A percentile compares a stretch with the other conserved stretches of the same genome.
These are phyloP conservation scores for Hermaeophaga mercurialis DNA, from an alignment of 2,888 invertebrate species.

Conservation along the genomic window DNA sequence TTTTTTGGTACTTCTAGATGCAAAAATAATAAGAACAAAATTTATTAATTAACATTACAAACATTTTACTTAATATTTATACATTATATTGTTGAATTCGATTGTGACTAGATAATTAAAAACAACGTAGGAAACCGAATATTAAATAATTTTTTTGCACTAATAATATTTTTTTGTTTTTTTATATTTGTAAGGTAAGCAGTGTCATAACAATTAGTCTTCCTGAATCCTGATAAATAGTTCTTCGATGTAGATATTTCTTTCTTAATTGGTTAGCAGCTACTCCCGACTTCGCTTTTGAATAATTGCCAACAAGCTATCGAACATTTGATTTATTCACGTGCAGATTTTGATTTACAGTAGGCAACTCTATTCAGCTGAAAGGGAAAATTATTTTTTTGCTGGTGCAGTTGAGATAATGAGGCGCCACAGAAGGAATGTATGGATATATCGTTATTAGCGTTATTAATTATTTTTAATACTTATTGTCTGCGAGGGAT, in stretches of 20 bases:
- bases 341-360: slow-evolving; percentile 6
- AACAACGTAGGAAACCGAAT: no score
- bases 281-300: neutral
- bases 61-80: no score
- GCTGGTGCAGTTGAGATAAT: neutral
- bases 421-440: neutral
- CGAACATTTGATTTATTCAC: slow-evolving; percentile 14
- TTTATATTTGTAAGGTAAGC: no score
- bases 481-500: no score
- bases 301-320: slow-evolving; percentile 16
- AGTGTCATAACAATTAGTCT: slow-evolving; percentile 5
- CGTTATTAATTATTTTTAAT: neutral
- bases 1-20: no score
- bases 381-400: neutral
- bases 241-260: slow-evolving; percentile 9
- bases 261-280: slow-evolving; percentile 8
- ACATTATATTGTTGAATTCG: no score
- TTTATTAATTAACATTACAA: no score
- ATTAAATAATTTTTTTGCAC: no score
- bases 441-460: neutral
- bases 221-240: slow-evolving; percentile 1
- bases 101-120: no score
- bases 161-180: no score
- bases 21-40: no score
- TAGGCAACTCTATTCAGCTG: neutral